Percentiles rank a stretch among this genome's conserved stretches.
phyloP scores from a whole-genome alignment of 2,113 vertebrate genomes.

The Tragelaphus imberbis region DNA sequence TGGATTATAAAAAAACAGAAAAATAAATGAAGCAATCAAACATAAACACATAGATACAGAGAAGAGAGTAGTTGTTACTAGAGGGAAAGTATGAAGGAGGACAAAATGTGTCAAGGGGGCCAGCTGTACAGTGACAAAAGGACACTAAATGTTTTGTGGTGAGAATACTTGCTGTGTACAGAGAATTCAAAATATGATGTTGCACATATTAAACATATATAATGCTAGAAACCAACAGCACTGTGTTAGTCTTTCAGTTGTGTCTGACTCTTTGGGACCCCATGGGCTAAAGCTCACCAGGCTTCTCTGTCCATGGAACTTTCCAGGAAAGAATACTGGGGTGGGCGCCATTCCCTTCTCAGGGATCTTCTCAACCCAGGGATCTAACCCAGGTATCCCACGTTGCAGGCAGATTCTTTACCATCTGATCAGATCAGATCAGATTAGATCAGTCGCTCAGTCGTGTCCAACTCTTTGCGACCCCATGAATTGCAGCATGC shows the following conservation, averaged over 20 bases:
- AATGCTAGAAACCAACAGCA: not conserved
- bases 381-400: fast-evolving
- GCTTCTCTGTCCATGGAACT: not conserved
- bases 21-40: not conserved
- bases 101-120: not conserved
- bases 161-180: not conserved
- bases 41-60: not conserved
- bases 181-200: not conserved
- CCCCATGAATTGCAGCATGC: too few species aligned
- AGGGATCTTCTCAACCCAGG: too few species aligned
- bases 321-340: not conserved
- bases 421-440: too few species aligned
- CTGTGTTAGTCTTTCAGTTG: not conserved
- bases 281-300: not conserved
- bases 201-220: not conserved
- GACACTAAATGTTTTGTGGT: not conserved
- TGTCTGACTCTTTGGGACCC: not conserved
- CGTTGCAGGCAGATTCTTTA: too few species aligned
- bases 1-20: not conserved
- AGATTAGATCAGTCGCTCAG: too few species aligned
- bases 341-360: too few species aligned
- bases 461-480: too few species aligned
- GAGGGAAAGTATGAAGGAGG: not conserved
- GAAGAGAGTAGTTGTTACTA: not conserved
- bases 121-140: not conserved